phyloP scores from a whole-genome alignment of 2,797 vertebrate genomes.

The Danio aesculapii region DNA sequence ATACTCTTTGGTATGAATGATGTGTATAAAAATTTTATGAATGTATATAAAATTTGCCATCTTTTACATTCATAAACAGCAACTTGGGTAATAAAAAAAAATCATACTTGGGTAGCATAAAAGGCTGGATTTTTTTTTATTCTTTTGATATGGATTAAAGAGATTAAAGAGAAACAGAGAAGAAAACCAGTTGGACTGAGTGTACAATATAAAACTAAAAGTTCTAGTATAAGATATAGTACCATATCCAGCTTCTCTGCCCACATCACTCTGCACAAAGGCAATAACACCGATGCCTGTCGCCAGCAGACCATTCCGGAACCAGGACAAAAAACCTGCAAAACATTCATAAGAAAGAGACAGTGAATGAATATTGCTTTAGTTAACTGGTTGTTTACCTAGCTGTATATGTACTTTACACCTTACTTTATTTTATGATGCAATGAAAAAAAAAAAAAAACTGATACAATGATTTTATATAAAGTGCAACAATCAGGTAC shows the following conservation, averaged over 20 bases:
- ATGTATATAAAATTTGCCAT: too few species aligned
- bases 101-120: too few species aligned
- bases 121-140: too few species aligned
- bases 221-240: slow-evolving; percentile 32
- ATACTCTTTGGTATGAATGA: too few species aligned
- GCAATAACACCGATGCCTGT: slow-evolving; percentile 89
- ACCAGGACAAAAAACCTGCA: slow-evolving; percentile 91
- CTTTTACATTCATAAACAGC: too few species aligned
- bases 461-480: neutral
- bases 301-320: slow-evolving; percentile 89
- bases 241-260: slow-evolving; percentile 89
- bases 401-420: neutral
- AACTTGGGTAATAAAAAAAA: too few species aligned
- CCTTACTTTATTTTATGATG: neutral
- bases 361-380: neutral
- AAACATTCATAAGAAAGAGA: slow-evolving; percentile 3
- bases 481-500: neutral
- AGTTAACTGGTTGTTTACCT: neutral
- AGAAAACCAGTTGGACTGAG: too few species aligned
- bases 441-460: too few species aligned
- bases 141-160: too few species aligned
- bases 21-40: too few species aligned
- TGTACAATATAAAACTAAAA: too few species aligned
- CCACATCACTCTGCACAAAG: slow-evolving; percentile 88
- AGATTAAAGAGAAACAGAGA: too few species aligned